Conservation (phyloP, 2,888 invertebrate genomes). For the Drosophila subquinaria region DNA sequence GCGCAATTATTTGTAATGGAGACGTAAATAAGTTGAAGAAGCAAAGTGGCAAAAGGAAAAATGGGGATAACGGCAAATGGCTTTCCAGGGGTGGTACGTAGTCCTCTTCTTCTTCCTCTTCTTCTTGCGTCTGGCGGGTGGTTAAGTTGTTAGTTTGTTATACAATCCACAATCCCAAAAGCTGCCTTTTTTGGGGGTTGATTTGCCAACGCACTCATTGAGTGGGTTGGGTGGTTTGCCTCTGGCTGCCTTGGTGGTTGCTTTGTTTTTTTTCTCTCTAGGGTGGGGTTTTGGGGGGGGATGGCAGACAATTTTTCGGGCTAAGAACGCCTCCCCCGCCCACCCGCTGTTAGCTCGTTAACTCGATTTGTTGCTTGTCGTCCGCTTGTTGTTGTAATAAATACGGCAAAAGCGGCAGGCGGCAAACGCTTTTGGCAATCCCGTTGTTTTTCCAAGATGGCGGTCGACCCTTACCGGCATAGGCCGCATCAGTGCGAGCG, state of each 20-base stretch:
- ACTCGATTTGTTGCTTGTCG: conserved; percentile 68
- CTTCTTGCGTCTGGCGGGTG: conserved; percentile 49
- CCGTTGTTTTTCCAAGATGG: conserved; percentile 78
- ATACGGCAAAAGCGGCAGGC: conserved; percentile 61
- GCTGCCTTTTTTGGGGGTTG: conserved; percentile 65
- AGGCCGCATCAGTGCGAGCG: not conserved
- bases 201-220: conserved; percentile 30
- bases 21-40: conserved; percentile 82
- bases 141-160: conserved; percentile 78
- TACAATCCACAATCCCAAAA: conserved; percentile 71
- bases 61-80: conserved; percentile 16
- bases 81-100: conserved; percentile 14
- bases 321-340: conserved; percentile 15
- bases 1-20: conserved; percentile 85
- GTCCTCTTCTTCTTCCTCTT: not conserved
- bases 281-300: conserved; percentile 17
- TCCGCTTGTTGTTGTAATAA: conserved; percentile 61
- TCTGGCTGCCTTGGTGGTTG: conserved; percentile 40
- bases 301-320: conserved; percentile 52
- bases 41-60: conserved; percentile 80
- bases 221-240: conserved; percentile 24
- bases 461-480: conserved; percentile 37
- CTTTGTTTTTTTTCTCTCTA: conserved; percentile 19
- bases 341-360: conserved; percentile 78
- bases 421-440: conserved; percentile 32